These are phyloP conservation scores for Epicauta chinensis DNA, from an alignment of 1,140 invertebrate genomes.

Conservation along the genomic window DNA sequence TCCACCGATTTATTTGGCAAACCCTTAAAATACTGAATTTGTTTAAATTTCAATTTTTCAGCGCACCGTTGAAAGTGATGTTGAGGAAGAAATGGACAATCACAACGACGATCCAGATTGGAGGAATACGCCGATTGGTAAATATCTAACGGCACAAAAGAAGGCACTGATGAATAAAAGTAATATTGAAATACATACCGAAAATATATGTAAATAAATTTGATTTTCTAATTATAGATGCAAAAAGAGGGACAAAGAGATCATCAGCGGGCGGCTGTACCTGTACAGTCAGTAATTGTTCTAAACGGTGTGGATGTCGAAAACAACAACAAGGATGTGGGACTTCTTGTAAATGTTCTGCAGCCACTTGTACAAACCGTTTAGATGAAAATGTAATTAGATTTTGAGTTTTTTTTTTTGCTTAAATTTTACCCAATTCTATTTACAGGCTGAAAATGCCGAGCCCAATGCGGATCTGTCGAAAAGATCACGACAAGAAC, in stretches of 20 bases:
- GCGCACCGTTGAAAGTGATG: not conserved
- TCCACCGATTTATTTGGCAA: no score
- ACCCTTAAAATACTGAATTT: not conserved
- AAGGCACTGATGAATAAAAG: not conserved
- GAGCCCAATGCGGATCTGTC: no score
- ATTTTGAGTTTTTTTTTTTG: no score
- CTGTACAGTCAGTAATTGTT: conserved; percentile 6
- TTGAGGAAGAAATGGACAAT: conserved; percentile 3
- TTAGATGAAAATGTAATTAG: conserved; percentile 1
- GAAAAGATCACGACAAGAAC: no score
- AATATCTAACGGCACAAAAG: not conserved
- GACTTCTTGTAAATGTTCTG: not conserved
- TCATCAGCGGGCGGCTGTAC: conserved; percentile 7
- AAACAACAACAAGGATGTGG: not conserved
- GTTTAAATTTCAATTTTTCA: not conserved
- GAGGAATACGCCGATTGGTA: conserved; percentile 3
- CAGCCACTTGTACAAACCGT: not conserved
- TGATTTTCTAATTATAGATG: not conserved
- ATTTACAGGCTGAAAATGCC: no score
- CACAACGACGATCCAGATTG: conserved; percentile 5
- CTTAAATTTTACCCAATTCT: no score
- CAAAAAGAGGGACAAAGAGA: not conserved
- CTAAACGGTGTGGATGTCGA: conserved; percentile 1
- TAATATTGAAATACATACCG: not conserved
- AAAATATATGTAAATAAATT: no score